Base-by-base conservation (phyloP, 2,888 invertebrate species). In the Leptodirus hochenwartii region DNA sequence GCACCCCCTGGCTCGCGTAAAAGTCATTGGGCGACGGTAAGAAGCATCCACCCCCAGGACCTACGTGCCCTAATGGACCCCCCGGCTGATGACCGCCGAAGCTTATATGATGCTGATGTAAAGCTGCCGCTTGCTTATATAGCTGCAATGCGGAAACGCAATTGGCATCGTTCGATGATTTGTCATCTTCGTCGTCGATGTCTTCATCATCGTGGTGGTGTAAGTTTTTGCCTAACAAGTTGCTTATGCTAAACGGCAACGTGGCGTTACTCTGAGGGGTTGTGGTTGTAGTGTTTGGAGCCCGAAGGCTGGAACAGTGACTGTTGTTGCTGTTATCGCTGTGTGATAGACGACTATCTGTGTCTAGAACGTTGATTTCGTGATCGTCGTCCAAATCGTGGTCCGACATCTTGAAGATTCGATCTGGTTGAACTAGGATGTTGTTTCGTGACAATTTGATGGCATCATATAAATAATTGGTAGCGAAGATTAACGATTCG, bases 191-290 rank as follows among this genome's bases (percentile, higher is more conserved):
- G 15, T 39, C 44, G 3, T 39, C 34, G 20, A 34, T 37, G 16
- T 45, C 47, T 27, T 38, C 36, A 32, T 63, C 63, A 3, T 46
- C 41, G 44, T 67, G 62, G 29, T 71, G 69, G 40, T 73, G 75
- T 42, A 73, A 73, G 39, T 73, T 74, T 54, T 75, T 75, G n/a
- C 76, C 77, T 46, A 79, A 58, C 44, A 81, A 61, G 46, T 80
- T 67, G 17, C 79, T 80, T 64, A 81, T 81, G 55, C 80, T 80
- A 59, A 81, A 81, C 33, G 80, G 76, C 41, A 81, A 47, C 23
- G 65, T 64, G 25, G 66, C 64, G 45, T 62, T 62, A 22, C 46
- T 45, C n/a, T 23, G 8, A 6, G 29, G 9, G 31, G 43, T 37
- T 51, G n/a, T 22, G 15, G 15, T 16, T 17, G 15, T 3, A 10